Percentiles rank a stretch among this genome's conserved stretches.
Evolutionary conservation across 2,888 invertebrate genomes (phyloP).

Genomic region (Oasisia sp.): DNA sequence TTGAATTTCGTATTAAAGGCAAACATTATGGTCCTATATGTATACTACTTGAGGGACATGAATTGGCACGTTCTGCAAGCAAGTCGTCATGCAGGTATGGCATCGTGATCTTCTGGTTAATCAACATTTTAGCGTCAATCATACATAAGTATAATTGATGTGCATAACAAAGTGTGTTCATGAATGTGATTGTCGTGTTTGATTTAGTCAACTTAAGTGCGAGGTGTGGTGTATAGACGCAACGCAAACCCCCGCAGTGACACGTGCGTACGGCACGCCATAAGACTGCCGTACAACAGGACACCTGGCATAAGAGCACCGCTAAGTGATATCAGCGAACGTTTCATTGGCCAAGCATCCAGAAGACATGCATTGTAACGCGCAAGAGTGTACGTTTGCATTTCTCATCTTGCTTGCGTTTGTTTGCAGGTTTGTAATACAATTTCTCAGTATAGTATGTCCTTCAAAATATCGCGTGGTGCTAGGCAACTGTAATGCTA

Average conservation of each 20-base stretch:
- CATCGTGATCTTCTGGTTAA: background rate
- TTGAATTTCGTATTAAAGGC: background rate
- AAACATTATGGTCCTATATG: background rate
- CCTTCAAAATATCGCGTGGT: no score
- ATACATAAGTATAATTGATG: background rate
- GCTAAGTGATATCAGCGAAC: background rate
- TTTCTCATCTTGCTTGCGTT: background rate
- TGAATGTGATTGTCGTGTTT: background rate
- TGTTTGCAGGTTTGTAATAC: no score
- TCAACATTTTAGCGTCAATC: background rate
- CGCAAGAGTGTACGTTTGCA: background rate
- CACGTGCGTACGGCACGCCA: background rate
- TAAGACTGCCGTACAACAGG: background rate
- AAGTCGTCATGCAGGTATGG: background rate
- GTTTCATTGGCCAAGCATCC: background rate
- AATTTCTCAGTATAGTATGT: no score
- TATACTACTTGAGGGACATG: background rate
- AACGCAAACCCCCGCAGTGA: background rate
- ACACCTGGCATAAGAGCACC: background rate
- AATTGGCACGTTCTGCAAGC: background rate
- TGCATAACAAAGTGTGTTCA: background rate
- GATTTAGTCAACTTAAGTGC: background rate
- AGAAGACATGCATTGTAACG: background rate
- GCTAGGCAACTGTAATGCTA: no score
- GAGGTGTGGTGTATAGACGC: background rate